Conservation (phyloP, 2,113 vertebrate species). For the Polypterus bichir region DNA sequence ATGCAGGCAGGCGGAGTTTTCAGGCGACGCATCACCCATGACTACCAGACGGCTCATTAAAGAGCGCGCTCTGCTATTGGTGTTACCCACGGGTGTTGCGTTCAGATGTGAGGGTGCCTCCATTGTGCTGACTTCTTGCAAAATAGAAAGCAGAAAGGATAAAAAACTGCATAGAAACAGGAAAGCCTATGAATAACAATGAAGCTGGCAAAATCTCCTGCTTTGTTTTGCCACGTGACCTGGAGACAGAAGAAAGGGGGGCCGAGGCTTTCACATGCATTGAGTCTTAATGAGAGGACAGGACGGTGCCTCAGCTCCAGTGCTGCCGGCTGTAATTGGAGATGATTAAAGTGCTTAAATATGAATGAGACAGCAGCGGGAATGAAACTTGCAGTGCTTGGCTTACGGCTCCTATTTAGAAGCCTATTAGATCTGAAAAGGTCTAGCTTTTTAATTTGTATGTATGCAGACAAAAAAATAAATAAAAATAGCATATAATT, state of each 20-base stretch:
- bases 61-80: background rate
- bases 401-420: background rate
- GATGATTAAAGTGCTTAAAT: constrained; percentile 2
- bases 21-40: too few relatives aligned
- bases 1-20: too few relatives aligned
- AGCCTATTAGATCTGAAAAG: background rate
- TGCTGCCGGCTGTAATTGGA: background rate
- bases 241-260: background rate
- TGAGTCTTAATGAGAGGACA: background rate
- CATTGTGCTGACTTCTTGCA: background rate
- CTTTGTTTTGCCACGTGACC: background rate
- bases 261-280: background rate
- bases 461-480: background rate
- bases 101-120: background rate
- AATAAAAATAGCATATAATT: background rate
- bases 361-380: background rate
- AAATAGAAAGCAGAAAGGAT: background rate
- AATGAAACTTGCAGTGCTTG: background rate
- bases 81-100: background rate
- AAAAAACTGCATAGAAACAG: too few relatives aligned
- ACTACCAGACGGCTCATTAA: background rate
- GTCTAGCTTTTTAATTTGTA: background rate
- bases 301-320: background rate
- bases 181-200: background rate
- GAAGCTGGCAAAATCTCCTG: background rate